Base-by-base conservation (phyloP, 2,113 vertebrate species). In the Vidua macroura region DNA sequence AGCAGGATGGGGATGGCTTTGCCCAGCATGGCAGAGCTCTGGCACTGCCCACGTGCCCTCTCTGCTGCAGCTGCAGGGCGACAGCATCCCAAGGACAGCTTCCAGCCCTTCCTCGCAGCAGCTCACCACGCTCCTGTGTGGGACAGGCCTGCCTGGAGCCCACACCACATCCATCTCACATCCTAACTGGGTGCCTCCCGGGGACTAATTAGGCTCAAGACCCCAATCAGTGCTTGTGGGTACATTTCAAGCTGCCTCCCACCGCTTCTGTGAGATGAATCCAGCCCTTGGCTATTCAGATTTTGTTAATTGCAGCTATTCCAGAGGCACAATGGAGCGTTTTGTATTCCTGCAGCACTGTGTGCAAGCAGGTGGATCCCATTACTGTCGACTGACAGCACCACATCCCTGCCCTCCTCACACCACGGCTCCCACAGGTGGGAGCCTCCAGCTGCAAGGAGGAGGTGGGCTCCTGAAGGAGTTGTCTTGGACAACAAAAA, bases 311-410 rank as follows among this genome's bases (percentile, higher is more conserved):
- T 90, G 85, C 78, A 89, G 88, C 88, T 92, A 82, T 97, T 96
- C 86, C 33, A 3, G 80, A 92, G 73, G 83, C 91, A 72, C 52
- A 72, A 43, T 2, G 28, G 56, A 86, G 80, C n/a, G 5, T 52
- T 79, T 83, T 96, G 83, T 49, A 80, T 93, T 56, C 39, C 66
- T 83, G n/a, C 85, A 49, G 83, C 86, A 41, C 56, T 91, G 88
- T 77, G 91, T 73, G 64, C 35, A 39, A 90, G 93, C 94, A 97
- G 95, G 96, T 97, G 94, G 95, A 92, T 95, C 49, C 95, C 95
- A 94, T 83, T 83, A 35, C 31, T 43, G 35, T 6, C 19, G 4
- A 30, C 60, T 21, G 20, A 15, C 64, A 11, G 12, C 52, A 30
- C 21, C 56, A 22, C 18, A 1, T 72, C 82, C 78, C 86, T 83